Conservation (phyloP, 1,140 invertebrate species). For the Bombyx mori region ASM3026992v2 NC_085120.1:4225501-4226000, state of each 20-base stretch:
- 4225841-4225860: conserved; percentile 1
- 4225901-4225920: too few species aligned
- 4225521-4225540: conserved; percentile 53
- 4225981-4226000: neutral
- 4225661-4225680: conserved; percentile 35
- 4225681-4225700: conserved; percentile 44
- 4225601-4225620: conserved; percentile 44
- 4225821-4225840: neutral
- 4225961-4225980: neutral
- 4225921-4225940: too few species aligned
- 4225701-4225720: conserved; percentile 35
- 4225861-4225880: too few species aligned
- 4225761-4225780: neutral
- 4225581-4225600: conserved; percentile 34
- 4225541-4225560: conserved; percentile 65
- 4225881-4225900: neutral
- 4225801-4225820: too few species aligned
- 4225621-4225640: conserved; percentile 64
- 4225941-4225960: neutral
- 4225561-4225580: conserved; percentile 32
- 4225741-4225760: conserved; percentile 19
- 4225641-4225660: conserved; percentile 50
- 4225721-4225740: conserved; percentile 38
- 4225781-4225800: conserved; percentile 1
- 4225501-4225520: conserved; percentile 63